phyloP scores from a whole-genome alignment of 2,113 vertebrate species.

The Mirounga angustirostris region DNA sequence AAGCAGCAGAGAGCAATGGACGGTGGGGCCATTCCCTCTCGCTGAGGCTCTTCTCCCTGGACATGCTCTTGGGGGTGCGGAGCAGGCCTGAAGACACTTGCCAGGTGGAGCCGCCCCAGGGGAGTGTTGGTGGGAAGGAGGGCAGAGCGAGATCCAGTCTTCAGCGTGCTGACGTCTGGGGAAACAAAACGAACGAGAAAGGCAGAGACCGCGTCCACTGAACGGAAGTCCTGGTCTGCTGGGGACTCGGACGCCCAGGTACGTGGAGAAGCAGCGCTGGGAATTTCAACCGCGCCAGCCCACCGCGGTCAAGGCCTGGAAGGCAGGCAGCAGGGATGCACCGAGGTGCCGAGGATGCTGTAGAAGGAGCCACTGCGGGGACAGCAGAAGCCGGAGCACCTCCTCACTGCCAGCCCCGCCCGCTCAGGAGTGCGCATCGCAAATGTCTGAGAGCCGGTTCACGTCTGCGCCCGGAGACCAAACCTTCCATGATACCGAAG shows the following conservation, averaged over 20 bases:
- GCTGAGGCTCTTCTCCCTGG: neutral
- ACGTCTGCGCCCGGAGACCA: neutral
- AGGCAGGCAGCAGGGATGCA: neutral
- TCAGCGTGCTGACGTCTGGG: neutral
- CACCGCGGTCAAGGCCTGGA: neutral
- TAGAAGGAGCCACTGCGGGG: neutral
- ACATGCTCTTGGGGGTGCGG: neutral
- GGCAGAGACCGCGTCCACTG: neutral
- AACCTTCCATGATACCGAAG: neutral
- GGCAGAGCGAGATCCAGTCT: neutral
- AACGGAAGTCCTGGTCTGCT: neutral
- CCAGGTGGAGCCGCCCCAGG: accelerated
- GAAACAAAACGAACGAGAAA: neutral
- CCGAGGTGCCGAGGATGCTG: neutral
- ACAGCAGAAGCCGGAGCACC: too few relatives aligned
- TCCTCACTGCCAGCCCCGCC: neutral
- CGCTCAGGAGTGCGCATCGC: accelerated
- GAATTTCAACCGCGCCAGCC: neutral
- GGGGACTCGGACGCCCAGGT: neutral
- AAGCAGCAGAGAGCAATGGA: neutral
- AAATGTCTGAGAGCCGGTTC: accelerated
- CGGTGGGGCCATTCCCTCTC: neutral
- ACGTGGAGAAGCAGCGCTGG: accelerated
- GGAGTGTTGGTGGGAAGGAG: neutral
- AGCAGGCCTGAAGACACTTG: neutral